Evolutionary conservation across 2,113 vertebrate species (phyloP).

Genomic region (Crotalus tigris): DNA sequence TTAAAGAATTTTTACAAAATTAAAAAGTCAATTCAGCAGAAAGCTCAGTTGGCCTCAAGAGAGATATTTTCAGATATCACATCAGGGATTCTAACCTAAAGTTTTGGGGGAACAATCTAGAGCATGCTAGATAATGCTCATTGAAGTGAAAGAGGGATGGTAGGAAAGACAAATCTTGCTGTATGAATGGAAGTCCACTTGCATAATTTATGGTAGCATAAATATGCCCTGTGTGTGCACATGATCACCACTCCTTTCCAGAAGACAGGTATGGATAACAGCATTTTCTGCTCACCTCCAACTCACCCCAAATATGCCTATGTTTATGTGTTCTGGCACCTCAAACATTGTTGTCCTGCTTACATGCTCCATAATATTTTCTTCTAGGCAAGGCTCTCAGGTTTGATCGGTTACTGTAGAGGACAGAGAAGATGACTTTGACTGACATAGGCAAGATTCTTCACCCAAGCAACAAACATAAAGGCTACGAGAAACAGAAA

Average conservation of each 20-base stretch:
- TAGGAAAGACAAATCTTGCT: background rate
- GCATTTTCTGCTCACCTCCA: background rate
- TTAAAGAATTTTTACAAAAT: background rate
- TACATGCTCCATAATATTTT: background rate
- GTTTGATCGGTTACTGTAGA: background rate
- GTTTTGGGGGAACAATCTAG: background rate
- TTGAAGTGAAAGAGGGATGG: background rate
- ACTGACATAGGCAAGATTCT: background rate
- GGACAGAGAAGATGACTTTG: background rate
- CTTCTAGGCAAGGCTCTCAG: background rate
- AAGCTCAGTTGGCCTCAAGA: background rate
- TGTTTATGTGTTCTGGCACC: background rate
- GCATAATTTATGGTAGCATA: background rate
- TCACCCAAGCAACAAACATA: background rate
- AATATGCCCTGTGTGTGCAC: background rate
- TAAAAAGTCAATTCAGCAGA: background rate
- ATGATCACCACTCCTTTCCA: background rate
- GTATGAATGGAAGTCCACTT: background rate
- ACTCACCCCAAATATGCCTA: background rate
- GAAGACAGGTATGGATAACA: background rate
- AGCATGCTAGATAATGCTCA: background rate
- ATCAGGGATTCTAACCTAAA: background rate
- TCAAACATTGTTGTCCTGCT: background rate
- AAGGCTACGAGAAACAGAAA: background rate
- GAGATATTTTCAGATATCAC: background rate